Conservation (phyloP, 2,888 invertebrate genomes). For the Aelia acuminata region DNA sequence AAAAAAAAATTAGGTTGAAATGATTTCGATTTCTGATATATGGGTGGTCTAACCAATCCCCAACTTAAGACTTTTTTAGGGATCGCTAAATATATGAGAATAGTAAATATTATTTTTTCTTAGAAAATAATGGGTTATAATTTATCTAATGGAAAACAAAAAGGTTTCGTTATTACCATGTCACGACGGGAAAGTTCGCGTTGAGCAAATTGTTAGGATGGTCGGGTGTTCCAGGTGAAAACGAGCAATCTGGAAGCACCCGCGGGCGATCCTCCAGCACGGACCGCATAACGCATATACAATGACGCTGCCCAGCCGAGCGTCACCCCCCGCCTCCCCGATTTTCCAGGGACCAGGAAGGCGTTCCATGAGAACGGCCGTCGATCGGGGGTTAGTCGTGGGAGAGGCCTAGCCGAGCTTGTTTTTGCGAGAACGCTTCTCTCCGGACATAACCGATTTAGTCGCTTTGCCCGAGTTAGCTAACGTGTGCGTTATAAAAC, state of each 20-base stretch:
- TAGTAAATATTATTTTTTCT: too few species aligned
- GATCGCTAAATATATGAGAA: too few species aligned
- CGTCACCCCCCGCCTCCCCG: not conserved
- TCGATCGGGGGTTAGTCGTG: not conserved
- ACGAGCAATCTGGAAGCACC: not conserved
- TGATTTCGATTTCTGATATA: too few species aligned
- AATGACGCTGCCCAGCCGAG: not conserved
- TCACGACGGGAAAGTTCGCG: not conserved
- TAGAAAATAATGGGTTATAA: too few species aligned
- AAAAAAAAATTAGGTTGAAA: too few species aligned
- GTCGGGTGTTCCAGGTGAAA: not conserved
- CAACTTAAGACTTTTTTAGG: too few species aligned
- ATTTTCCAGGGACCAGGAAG: constrained; percentile 13
- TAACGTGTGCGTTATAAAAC: not conserved
- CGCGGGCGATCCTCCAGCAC: not conserved
- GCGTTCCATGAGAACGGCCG: not conserved
- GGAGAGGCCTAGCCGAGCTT: not conserved
- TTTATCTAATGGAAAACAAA: too few species aligned
- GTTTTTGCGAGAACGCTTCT: not conserved
- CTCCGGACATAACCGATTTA: not conserved
- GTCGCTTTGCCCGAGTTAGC: not conserved
- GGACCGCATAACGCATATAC: not conserved
- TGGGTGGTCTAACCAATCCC: too few species aligned
- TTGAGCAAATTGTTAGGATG: not conserved
- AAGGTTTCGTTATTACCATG: too few species aligned